A percentile compares a stretch with the other conserved stretches of the same genome.
Evolutionary conservation across 2,797 vertebrate genomes (phyloP).

Genomic region (Microctenopoma steveboyesi): DNA sequence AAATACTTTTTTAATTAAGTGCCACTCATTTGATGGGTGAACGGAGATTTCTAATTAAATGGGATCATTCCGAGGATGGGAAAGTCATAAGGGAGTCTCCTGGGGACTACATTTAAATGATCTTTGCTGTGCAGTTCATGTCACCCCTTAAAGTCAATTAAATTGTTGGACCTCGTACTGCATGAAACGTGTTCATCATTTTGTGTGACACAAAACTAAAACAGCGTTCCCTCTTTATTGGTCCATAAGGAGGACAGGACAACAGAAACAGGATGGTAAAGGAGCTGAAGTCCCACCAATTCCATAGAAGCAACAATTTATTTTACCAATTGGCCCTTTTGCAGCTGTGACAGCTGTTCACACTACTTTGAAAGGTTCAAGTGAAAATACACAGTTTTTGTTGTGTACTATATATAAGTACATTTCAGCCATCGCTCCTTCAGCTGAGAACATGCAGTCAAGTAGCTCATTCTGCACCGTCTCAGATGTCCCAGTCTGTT

Average conservation of each 20-base stretch:
- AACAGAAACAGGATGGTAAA: neutral
- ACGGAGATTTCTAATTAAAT: constrained; percentile 17
- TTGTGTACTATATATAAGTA: too few species aligned
- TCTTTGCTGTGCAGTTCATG: neutral
- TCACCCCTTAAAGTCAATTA: neutral
- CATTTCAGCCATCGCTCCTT: too few species aligned
- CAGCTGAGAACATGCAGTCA: too few species aligned
- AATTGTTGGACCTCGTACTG: neutral
- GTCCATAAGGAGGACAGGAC: neutral
- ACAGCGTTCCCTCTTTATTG: neutral
- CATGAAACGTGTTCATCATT: neutral
- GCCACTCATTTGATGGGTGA: constrained; percentile 5
- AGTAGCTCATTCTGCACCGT: too few species aligned
- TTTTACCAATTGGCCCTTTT: neutral
- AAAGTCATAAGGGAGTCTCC: neutral
- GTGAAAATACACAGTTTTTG: too few species aligned
- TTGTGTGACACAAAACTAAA: neutral
- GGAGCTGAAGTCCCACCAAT: neutral
- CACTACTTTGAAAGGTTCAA: too few species aligned
- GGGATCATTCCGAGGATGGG: neutral
- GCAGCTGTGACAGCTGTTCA: neutral
- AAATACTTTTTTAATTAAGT: constrained; percentile 1
- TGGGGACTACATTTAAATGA: neutral
- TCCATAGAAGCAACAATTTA: too few species aligned
- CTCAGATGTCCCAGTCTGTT: too few species aligned